These are phyloP conservation scores for Listronotus bonariensis DNA, from an alignment of 1,140 invertebrate genomes.

Conservation along the genomic window DNA sequence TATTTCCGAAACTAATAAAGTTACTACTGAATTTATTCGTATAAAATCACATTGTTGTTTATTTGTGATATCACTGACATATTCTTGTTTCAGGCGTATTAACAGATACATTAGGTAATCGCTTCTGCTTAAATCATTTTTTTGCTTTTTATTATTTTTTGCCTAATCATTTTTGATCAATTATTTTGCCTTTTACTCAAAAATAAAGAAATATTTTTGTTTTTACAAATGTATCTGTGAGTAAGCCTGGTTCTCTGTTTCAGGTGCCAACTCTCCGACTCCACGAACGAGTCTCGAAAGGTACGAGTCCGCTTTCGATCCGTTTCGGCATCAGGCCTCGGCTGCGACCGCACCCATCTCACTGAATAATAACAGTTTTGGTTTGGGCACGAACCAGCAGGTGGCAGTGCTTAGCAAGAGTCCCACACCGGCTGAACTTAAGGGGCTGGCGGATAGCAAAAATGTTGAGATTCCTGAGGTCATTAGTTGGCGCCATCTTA, in stretches of 20 bases:
- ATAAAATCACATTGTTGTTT: too few relatives aligned
- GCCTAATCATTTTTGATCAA: too few relatives aligned
- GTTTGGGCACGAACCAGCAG: conserved; percentile 73
- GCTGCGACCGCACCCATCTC: conserved; percentile 71
- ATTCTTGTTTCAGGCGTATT: too few relatives aligned
- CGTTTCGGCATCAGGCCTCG: conserved; percentile 71
- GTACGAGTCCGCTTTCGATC: conserved; percentile 74
- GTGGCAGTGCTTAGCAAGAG: conserved; percentile 85
- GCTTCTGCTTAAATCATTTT: too few relatives aligned
- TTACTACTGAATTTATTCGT: too few relatives aligned
- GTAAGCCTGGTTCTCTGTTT: conserved; percentile 1
- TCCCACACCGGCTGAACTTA: conserved; percentile 77
- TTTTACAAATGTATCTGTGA: too few relatives aligned
- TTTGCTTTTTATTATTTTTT: too few relatives aligned
- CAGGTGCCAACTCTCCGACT: conserved; percentile 65
- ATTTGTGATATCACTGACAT: too few relatives aligned
- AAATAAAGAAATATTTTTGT: too few relatives aligned
- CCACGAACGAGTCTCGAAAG: conserved; percentile 69
- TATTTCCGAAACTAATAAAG: too few relatives aligned
- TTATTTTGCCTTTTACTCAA: too few relatives aligned
- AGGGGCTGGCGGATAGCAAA: conserved; percentile 73
- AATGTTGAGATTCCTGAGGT: conserved; percentile 93
- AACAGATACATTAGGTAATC: too few relatives aligned
- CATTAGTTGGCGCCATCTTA: conserved; percentile 95
- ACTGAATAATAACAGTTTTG: conserved; percentile 76